These are phyloP conservation scores for Tachuris rubrigastra DNA, from an alignment of 2,113 vertebrate species.

Conservation along the genomic window DNA sequence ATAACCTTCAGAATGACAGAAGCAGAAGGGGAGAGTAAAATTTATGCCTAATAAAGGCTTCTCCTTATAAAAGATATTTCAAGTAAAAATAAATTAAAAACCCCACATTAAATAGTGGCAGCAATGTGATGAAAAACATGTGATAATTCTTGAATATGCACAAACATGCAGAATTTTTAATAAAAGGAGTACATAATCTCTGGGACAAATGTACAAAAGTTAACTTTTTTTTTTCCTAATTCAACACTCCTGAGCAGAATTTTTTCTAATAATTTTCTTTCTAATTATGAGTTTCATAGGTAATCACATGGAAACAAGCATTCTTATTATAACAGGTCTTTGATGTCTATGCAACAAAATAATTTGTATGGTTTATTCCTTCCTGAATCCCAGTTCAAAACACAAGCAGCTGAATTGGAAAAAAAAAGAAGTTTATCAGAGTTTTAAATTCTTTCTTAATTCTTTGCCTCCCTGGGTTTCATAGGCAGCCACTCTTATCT, in stretches of 20 bases:
- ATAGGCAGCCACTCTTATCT: not conserved
- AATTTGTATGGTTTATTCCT: not conserved
- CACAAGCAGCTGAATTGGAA: not conserved
- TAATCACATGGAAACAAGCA: not conserved
- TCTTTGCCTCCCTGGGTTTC: not conserved
- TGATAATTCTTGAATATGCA: not conserved
- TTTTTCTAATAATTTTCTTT: not conserved
- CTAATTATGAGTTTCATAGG: not conserved
- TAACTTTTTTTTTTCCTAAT: rapidly evolving
- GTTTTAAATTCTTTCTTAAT: not conserved
- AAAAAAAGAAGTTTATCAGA: not conserved
- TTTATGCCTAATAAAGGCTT: not conserved
- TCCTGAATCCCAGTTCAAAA: not conserved
- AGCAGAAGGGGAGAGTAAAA: not conserved
- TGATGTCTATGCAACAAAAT: not conserved
- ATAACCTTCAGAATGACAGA: not conserved
- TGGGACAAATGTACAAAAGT: not conserved
- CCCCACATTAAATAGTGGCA: not conserved
- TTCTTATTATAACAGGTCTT: not conserved
- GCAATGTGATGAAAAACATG: not conserved
- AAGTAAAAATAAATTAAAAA: not conserved
- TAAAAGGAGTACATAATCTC: not conserved
- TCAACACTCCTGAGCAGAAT: not conserved
- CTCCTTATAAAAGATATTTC: not conserved
- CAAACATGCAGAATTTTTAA: not conserved